A percentile compares a stretch with the other conserved stretches of the same genome.
phyloP scores from a whole-genome alignment of 2,888 invertebrate genomes.

The Caenorhabditis sp. region DNA sequence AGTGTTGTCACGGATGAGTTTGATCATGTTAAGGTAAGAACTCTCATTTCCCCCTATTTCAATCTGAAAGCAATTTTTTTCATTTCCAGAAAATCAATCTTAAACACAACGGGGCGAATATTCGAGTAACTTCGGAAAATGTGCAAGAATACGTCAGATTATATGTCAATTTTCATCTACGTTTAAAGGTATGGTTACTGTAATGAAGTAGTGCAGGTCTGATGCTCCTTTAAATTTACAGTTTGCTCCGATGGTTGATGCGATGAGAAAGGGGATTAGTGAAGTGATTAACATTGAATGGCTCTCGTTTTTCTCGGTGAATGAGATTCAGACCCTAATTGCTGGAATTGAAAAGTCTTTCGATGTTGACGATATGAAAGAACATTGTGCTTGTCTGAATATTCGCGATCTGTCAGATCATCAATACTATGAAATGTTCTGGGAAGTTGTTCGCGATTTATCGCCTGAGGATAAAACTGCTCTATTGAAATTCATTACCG shows the following conservation, averaged over 20 bases:
- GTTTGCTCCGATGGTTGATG: conserved; percentile 82
- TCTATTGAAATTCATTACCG: conserved; percentile 83
- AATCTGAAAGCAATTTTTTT: neutral
- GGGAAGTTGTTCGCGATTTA: conserved; percentile 86
- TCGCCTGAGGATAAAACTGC: conserved; percentile 79
- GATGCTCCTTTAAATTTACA: conserved; percentile 46
- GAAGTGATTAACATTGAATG: conserved; percentile 90
- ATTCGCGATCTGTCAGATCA: conserved; percentile 76
- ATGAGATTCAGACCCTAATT: conserved; percentile 79
- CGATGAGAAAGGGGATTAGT: conserved; percentile 87
- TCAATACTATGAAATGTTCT: conserved; percentile 86
- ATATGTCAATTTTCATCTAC: conserved; percentile 93
- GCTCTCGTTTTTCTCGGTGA: conserved; percentile 91
- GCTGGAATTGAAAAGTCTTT: conserved; percentile 31
- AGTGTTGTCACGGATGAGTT: conserved; percentile 48
- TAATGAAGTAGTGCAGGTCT: neutral
- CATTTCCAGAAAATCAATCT: conserved; percentile 78
- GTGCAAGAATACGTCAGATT: conserved; percentile 94
- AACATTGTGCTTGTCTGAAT: conserved; percentile 8
- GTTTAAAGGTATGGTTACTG: conserved; percentile 78
- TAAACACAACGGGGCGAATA: conserved; percentile 87
- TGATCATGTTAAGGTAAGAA: conserved; percentile 20
- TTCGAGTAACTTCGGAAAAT: conserved; percentile 89
- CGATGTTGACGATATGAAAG: conserved; percentile 13
- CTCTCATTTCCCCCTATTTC: conserved; percentile 17